These are phyloP conservation scores for Hephaestus fuliginosus DNA, from an alignment of 2,797 vertebrate species.

Conservation along the genomic window DNA sequence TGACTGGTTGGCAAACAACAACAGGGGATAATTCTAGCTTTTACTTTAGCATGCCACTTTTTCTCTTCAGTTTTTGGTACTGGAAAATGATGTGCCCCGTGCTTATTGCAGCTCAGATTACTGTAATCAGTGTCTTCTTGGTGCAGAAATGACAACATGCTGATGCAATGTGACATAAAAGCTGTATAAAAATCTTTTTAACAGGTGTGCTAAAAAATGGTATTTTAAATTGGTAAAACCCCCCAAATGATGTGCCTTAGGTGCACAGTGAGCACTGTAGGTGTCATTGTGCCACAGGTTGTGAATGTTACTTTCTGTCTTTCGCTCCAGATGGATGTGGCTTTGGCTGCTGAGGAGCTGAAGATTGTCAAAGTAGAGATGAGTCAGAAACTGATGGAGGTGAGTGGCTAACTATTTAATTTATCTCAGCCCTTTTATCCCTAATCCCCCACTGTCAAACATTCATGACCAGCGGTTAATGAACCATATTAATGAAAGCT, in stretches of 20 bases:
- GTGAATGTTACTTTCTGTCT: not conserved
- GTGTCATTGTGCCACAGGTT: not conserved
- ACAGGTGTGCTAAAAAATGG: not conserved
- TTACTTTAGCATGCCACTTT: not conserved
- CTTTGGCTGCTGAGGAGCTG: conserved; percentile 27
- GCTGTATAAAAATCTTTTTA: not conserved
- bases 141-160: not conserved
- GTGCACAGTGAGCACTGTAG: not conserved
- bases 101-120: not conserved
- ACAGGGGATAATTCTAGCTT: not conserved
- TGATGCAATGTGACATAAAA: too few species aligned
- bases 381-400: conserved; percentile 28
- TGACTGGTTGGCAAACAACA: too few species aligned
- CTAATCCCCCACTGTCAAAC: not conserved
- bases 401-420: not conserved
- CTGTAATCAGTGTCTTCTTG: not conserved
- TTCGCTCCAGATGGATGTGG: conserved; percentile 24
- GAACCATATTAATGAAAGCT: not conserved
- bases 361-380: conserved; percentile 29
- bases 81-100: not conserved
- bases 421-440: not conserved
- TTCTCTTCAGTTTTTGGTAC: not conserved
- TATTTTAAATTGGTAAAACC: not conserved
- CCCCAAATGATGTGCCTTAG: too few species aligned
- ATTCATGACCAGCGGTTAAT: not conserved